Evolutionary conservation across 1,140 invertebrate species (phyloP).

Genomic region (Argopecten irradians): DNA sequence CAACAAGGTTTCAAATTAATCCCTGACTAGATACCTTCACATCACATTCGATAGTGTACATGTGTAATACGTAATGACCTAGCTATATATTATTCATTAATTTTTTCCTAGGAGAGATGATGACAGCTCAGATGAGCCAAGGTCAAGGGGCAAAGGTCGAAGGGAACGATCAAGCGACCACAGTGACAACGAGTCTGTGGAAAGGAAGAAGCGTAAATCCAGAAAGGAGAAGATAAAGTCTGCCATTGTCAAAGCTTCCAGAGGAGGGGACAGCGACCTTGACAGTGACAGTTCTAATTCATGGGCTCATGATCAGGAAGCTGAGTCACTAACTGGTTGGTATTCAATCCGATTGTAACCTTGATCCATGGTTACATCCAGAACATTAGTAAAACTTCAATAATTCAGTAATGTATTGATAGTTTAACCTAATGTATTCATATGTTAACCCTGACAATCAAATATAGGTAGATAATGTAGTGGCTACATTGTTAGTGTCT

Average conservation of each 20-base stretch:
- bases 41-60: too few relatives aligned
- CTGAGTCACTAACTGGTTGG: background rate
- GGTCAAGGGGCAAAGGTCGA: slow-evolving; percentile 52
- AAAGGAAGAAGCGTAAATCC: slow-evolving; percentile 40
- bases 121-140: slow-evolving; percentile 59
- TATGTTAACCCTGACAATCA: too few relatives aligned
- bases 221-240: slow-evolving; percentile 59
- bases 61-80: background rate
- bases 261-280: slow-evolving; percentile 45
- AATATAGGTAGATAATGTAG: too few relatives aligned
- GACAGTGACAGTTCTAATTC: slow-evolving; percentile 78
- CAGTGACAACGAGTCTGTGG: slow-evolving; percentile 52
- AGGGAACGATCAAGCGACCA: slow-evolving; percentile 46
- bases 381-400: too few relatives aligned
- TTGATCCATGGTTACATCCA: too few relatives aligned
- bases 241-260: slow-evolving; percentile 57
- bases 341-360: too few relatives aligned
- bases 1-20: too few relatives aligned
- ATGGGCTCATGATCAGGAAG: slow-evolving; percentile 40
- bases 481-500: too few relatives aligned
- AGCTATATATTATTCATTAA: background rate
- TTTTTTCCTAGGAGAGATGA: slow-evolving; percentile 51
- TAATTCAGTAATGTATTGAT: too few relatives aligned
- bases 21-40: too few relatives aligned
- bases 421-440: too few relatives aligned